Conservation (phyloP, 2,888 invertebrate species). For the Epinotia nisella region DNA sequence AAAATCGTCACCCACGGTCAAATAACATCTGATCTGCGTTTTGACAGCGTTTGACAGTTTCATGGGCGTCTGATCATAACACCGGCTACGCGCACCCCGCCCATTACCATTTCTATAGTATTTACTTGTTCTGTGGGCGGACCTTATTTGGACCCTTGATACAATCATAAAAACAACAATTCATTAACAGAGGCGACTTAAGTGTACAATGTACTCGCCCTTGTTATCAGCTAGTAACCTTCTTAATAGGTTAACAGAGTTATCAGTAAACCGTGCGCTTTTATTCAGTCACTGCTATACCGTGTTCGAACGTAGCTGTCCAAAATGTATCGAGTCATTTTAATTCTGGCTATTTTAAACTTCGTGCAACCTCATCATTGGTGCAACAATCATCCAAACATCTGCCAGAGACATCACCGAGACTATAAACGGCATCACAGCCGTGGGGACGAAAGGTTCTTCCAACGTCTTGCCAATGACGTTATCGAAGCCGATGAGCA, state of each 20-base stretch:
- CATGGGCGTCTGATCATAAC: no score
- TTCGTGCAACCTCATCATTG: slow-evolving; percentile 27
- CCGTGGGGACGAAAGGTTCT: slow-evolving; percentile 10
- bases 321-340: slow-evolving; percentile 28
- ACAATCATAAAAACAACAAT: slow-evolving; percentile 8
- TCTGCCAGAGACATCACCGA: slow-evolving; percentile 8
- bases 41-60: no score
- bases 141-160: slow-evolving; percentile 6
- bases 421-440: slow-evolving; percentile 5
- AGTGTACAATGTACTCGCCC: neutral
- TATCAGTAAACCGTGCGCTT: slow-evolving; percentile 14
- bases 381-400: slow-evolving; percentile 21
- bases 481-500: slow-evolving; percentile 27
- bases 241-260: slow-evolving; percentile 15
- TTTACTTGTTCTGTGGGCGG: no score
- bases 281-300: slow-evolving; percentile 1
- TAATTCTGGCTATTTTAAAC: slow-evolving; percentile 20
- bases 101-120: no score
- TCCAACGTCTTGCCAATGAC: slow-evolving; percentile 29
- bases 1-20: no score
- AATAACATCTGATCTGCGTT: no score
- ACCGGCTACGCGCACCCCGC: no score
- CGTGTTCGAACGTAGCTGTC: slow-evolving; percentile 2
- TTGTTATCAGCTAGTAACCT: slow-evolving; percentile 14
- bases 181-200: neutral